Base-by-base conservation (phyloP, 2,888 invertebrate species). In the Thecophora atra region DNA sequence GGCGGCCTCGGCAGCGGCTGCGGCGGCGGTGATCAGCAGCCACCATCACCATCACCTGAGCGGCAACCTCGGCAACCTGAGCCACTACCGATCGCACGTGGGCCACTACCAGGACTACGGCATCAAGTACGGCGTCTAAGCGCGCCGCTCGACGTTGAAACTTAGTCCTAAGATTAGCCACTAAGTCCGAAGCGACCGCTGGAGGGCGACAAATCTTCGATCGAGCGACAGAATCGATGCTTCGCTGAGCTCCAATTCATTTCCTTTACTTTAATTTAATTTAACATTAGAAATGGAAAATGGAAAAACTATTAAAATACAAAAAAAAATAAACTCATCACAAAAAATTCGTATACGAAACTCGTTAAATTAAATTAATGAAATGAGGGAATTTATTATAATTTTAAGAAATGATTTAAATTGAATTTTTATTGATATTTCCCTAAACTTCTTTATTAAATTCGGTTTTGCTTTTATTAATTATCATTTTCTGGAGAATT, bases 71-170 rank as follows among this genome's bases (percentile, higher is more conserved):
- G 80, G 85, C 54, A 86, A 86, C 76, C 82, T 86, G 72, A 84
- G 85, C 28, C 87, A 87, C 74, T 87, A 87, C 76, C 81, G 87
- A 70, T 84, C 85, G 42, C 86, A 86, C 73, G 84, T 85, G 65
- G 84, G 84, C 1, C 86, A 86, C 72, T 87, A 87, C 73, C 87
- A 87, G 81, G 87, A 87, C 77, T 87, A 86, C 73, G 87, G 86
- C 75, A 86, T 87, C 73, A 87, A 87, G 76, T 87, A 87, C 79
- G 85, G 87, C 73, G 87, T 86, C 75, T 87, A 84, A 81, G 70
- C 52, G 17, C 11, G 37, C 58, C 58, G 26, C 58, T 26, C 15
- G 8, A 51, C 11, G 17, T 51, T 51, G 5, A 51, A 51, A 17
- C 19, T n/a, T 37, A 37, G 11, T 37, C 37, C 11, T 37, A 1